Base-by-base conservation (phyloP, 1,140 invertebrate species). In the Cyrtorhinus lividipennis region DNA sequence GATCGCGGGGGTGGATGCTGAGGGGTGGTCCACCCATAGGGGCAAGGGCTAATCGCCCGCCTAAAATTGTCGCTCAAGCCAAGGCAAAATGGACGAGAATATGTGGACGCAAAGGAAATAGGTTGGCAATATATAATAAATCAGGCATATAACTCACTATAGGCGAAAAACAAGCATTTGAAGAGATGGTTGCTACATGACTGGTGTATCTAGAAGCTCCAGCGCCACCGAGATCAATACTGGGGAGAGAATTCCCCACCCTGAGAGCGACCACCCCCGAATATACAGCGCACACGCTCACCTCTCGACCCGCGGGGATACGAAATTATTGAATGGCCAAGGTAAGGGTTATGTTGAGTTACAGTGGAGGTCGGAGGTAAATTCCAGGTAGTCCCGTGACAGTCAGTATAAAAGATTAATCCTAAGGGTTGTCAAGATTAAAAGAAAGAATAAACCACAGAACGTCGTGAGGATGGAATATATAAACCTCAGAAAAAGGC, bases 261-360 rank as follows among this genome's bases (percentile, higher is more conserved):
- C 48, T 53, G 10, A 20, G 48, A 53, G 48, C 48, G 12, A 20
- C 48, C 48, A 53, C 20, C 48, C 48, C 48, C 48, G 48, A 53
- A 53, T 53, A 53, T 53, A 53, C 48, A 53, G 20, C 48, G 48
- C 48, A 53, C 48, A 15, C 48, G 48, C 48, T 53, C 48, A 53
- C 48, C 48, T 53, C 48, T 22, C 48, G 48, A 22, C 48, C 48
- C 48, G 48, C 48, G 48, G 48, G 48, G 48, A 53, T 53, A 53
- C 48, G 48, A 53, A 53, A 53, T 53, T 53, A 53, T 53, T 53
- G 48, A 53, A 53, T 53, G 48, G 48, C 48, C 48, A 20, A 53
- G 48, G 48, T 53, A 53, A 53, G 48, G 48, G 48, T 53, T 20
- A 20, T 22, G 30, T 38, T 38, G 30, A 38, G 15, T 38, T 38